Percentiles rank a stretch among this genome's conserved stretches.
Evolutionary conservation across 2,888 invertebrate species (phyloP).

Genomic region (Rhaphigaster nebulosa): DNA sequence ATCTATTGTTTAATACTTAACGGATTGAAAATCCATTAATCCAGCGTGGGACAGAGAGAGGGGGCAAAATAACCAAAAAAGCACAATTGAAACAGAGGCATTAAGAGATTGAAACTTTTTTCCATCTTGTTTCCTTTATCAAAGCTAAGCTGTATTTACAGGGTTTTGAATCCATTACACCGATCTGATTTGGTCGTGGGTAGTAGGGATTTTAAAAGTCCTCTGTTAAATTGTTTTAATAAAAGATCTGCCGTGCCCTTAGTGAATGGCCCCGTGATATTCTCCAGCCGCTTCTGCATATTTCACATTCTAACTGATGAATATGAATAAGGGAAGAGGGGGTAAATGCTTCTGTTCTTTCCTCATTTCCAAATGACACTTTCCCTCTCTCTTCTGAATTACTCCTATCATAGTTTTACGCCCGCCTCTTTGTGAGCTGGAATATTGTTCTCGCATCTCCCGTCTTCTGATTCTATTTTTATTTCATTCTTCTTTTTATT

Average conservation of each 20-base stretch:
- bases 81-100: not conserved
- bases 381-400: not conserved
- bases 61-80: not conserved
- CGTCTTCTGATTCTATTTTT: not conserved
- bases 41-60: not conserved
- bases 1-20: not conserved
- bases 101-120: not conserved
- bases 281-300: not conserved
- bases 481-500: not conserved
- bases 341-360: slow-evolving; percentile 5
- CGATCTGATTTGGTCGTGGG: not conserved
- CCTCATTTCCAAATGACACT: slow-evolving; percentile 35
- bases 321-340: not conserved
- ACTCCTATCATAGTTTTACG: slow-evolving; percentile 11
- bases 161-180: slow-evolving; percentile 30
- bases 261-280: not conserved
- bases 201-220: not conserved
- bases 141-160: slow-evolving; percentile 18
- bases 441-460: not conserved
- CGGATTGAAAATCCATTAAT: not conserved
- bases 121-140: not conserved
- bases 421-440: not conserved
- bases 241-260: not conserved
- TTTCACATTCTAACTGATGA: slow-evolving; percentile 35
- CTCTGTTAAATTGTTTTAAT: slow-evolving; percentile 27